These are phyloP conservation scores for Plebejus argus DNA, from an alignment of 2,888 invertebrate genomes.

Conservation along the genomic window DNA sequence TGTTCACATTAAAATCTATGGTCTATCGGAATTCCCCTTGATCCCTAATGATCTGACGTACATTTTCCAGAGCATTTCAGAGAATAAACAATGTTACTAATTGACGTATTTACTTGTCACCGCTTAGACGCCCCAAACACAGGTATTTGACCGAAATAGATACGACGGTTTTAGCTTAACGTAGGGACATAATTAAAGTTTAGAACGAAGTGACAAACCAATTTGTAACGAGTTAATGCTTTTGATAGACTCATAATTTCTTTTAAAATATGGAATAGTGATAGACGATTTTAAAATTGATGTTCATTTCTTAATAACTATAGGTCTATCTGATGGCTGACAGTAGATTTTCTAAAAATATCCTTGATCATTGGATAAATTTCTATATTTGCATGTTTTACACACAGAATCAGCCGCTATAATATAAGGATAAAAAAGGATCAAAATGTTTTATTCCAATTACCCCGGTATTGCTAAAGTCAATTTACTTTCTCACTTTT, in stretches of 20 bases:
- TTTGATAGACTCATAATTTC: not conserved
- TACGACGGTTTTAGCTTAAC: not conserved
- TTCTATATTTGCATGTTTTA: no score
- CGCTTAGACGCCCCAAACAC: not conserved
- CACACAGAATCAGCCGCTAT: no score
- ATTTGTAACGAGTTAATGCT: not conserved
- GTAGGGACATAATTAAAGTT: not conserved
- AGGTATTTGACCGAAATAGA: constrained; percentile 29
- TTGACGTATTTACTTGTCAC: constrained; percentile 26
- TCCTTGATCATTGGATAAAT: no score
- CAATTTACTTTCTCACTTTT: no score
- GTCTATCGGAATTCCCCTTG: not conserved
- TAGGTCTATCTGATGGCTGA: no score
- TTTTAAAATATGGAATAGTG: not conserved
- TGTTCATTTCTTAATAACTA: no score
- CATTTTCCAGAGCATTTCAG: constrained; percentile 17
- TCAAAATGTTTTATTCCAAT: no score
- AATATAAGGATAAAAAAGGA: no score
- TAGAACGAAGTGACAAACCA: constrained; percentile 1
- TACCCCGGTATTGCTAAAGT: no score
- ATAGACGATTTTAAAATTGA: not conserved
- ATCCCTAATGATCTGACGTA: constrained; percentile 10
- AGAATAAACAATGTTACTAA: constrained; percentile 14
- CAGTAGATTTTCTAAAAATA: no score
- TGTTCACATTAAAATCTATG: not conserved